Evolutionary conservation across 1,140 invertebrate species (phyloP), one percentile per base, ranked within the genome.

Genomic region (Hetaerina americana): DNA sequence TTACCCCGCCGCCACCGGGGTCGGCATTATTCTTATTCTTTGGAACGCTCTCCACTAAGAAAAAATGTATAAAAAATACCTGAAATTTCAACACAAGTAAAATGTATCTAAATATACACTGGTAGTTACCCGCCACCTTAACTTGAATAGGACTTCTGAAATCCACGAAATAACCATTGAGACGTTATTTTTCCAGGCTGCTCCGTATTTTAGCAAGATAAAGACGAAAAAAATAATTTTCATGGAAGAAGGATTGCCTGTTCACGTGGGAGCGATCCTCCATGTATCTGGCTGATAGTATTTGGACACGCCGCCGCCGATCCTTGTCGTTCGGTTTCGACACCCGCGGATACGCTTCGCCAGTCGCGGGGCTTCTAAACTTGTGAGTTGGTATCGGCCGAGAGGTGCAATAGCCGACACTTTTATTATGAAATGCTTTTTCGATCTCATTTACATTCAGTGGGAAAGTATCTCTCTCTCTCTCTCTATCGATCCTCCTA

Each of bases 341-440:
- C 40, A 57, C 40, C 22, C 22, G 40, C 40, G 40, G 40, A 57
- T 12, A 57, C 40, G 40, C 31, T 40, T 18, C 31, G 18, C 22
- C 40, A 57, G 15, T 57, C 40, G 15, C 40, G 31, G 31, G 18
- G 31, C 31, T 18, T 40, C 31, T n/a, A n/a, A n/a, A 40, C 31
- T 40, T 40, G 15, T n/a, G 40, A 18, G 40, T n/a, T n/a, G n/a
- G n/a, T 18, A 40, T 40, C 31, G 31, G 6, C 31, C 18, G 6
- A 18, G 6, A 40, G 31, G 6, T 18, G 31, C 40, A 57, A 57
- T 57, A 57, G 40, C 40, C 40, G 22, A 12, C 40, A 57, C 40
- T 57, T 57, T 57, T 57, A 57, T 57, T 57, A 57, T 57, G 40
- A 57, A 57, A 57, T n/a, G 40, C 40, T 57, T 57, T 57, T 57